A percentile compares a stretch with the other conserved stretches of the same genome.
These are phyloP conservation scores for Cataglyphis rosenhaueri DNA, from an alignment of 2,888 invertebrate genomes.

Conservation along the genomic window DNA sequence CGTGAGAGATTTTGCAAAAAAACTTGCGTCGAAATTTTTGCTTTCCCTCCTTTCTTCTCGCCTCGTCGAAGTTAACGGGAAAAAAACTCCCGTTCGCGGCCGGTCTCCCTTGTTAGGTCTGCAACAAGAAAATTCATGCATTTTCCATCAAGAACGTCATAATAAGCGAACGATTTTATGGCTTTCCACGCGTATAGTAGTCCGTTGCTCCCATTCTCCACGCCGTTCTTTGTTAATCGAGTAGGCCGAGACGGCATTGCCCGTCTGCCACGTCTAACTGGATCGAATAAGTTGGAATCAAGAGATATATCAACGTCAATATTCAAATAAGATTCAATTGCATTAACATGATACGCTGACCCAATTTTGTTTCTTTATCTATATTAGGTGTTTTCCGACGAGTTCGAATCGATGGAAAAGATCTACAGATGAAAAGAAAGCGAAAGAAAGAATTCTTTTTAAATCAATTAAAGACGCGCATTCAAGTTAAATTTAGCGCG, in stretches of 20 bases:
- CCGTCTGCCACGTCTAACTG: not conserved
- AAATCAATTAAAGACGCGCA: not conserved
- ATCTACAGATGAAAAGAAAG: not conserved
- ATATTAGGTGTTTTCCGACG: conserved; percentile 3
- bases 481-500: not conserved
- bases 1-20: conserved; percentile 35
- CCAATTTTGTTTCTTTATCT: not conserved
- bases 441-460: not conserved
- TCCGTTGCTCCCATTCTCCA: conserved; percentile 40
- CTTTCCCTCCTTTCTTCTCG: not conserved
- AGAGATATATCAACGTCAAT: not conserved
- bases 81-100: conserved; percentile 44
- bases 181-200: conserved; percentile 23
- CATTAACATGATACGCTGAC: conserved; percentile 1
- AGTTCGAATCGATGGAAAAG: not conserved
- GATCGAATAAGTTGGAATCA: conserved; percentile 32
- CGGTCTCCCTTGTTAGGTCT: conserved; percentile 64
- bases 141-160: conserved; percentile 66
- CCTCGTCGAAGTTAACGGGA: conserved; percentile 58
- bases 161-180: conserved; percentile 23
- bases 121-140: conserved; percentile 71
- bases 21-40: conserved; percentile 8
- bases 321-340: conserved; percentile 34
- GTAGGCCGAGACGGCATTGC: conserved; percentile 14
- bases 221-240: conserved; percentile 25